Conservation (phyloP, 2,888 invertebrate species). For the Poecilobothrus nobilitatus region DNA sequence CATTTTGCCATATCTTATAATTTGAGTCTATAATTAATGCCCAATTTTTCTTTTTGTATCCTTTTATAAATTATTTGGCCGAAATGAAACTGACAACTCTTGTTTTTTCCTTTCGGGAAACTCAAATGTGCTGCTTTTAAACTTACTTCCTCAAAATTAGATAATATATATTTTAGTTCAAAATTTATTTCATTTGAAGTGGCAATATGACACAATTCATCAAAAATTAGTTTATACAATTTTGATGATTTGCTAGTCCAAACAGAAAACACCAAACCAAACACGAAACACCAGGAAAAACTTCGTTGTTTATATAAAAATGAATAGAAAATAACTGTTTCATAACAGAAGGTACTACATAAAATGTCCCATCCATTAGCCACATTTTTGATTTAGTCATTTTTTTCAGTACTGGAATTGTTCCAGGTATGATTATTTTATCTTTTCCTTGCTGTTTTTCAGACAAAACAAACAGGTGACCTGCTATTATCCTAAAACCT, state of each 20-base stretch:
- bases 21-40: too few species aligned
- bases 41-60: background rate
- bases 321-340: background rate
- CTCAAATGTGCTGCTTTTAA: background rate
- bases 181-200: background rate
- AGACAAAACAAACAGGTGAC: too few species aligned
- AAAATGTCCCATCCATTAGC: conserved; percentile 1
- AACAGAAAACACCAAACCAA: background rate
- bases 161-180: background rate
- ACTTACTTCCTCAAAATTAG: background rate
- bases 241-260: background rate
- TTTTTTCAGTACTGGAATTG: background rate
- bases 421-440: too few species aligned
- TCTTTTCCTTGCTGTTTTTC: too few species aligned
- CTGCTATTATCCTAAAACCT: too few species aligned
- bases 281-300: background rate
- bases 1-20: background rate
- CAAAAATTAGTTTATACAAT: background rate
- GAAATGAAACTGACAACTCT: background rate
- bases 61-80: background rate
- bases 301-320: background rate
- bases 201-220: background rate
- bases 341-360: background rate
- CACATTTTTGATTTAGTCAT: background rate
- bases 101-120: background rate